Evolutionary conservation across 2,888 invertebrate species (phyloP), one percentile per base, ranked within the genome.

Genomic region (Epistrophella euchroma): DNA sequence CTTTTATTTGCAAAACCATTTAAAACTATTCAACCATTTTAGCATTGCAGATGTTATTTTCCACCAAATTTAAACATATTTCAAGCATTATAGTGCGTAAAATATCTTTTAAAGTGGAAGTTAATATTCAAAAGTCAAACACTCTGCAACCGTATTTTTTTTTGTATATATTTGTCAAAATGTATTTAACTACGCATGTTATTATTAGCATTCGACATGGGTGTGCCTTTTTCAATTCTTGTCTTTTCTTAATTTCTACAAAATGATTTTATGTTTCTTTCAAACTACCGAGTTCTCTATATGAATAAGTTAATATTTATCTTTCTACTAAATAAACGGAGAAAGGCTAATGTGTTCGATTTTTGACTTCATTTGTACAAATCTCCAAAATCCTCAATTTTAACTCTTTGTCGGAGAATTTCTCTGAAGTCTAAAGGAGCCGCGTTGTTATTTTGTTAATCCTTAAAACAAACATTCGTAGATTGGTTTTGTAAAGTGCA

Each of bases 41-140:
- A 40, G 19, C 19, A 47, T 6, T 45, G 22, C 83, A 83, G 74
- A 83, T 83, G 83, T 45, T 28, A 75, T 66, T 84, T 75, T 79
- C 71, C 71, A 79, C 32, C 2, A 66, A 84, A 75, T 84, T 75
- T 50, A 32, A 64, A 25, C 43, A 43, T 25, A 71, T 68, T 22
- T 68, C n/a, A 68, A 10, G 68, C 50, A 64, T 40, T 66, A 22
- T 32, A 50, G 52, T 52, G 58, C 22, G 2, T 22, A 2, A 68
- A 68, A 25, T 52, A 32, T 58, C n/a, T 25, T 11, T 56, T 72
- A 43, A 52, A 28, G 68, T 58, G 22, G 11, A 47, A 72, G 19
- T 45, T 35, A 32, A 25, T 40, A 22, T 47, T 68, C 0, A 6
- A 62, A 40, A 11, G 19, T 55, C 47, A 83, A 83, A 70, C 11